Conservation (phyloP, 2,888 invertebrate species). For the Athetis lepigone region DNA sequence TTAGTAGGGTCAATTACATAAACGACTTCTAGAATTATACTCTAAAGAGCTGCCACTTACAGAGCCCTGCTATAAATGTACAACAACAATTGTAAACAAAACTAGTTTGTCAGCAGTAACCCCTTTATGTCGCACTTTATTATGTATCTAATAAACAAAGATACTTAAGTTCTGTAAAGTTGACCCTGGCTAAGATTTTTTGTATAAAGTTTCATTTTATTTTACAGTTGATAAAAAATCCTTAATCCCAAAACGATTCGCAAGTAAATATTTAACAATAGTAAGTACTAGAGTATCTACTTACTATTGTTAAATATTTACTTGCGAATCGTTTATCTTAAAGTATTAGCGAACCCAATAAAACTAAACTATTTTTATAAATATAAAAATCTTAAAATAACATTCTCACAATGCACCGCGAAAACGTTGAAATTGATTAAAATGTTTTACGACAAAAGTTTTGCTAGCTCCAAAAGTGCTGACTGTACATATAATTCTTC, state of each 20-base stretch:
- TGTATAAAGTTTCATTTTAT: not conserved
- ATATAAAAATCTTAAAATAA: constrained; percentile 11
- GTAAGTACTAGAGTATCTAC: not conserved
- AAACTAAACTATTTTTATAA: not conserved
- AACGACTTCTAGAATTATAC: constrained; percentile 61
- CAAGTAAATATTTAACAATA: not conserved
- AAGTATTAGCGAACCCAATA: not conserved
- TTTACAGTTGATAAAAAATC: not conserved
- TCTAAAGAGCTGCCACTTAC: constrained; percentile 67
- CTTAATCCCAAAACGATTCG: not conserved
- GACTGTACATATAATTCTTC: constrained; percentile 56
- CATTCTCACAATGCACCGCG: constrained; percentile 30
- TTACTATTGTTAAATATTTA: not conserved
- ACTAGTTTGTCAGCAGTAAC: constrained; percentile 59
- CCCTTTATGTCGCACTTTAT: constrained; percentile 50
- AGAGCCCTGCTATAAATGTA: constrained; percentile 61
- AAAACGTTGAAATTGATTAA: constrained; percentile 46
- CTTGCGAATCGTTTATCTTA: too few species aligned
- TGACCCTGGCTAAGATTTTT: not conserved
- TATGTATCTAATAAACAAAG: constrained; percentile 54
- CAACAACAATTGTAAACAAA: constrained; percentile 67
- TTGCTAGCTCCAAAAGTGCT: constrained; percentile 38
- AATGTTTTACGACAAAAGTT: constrained; percentile 48
- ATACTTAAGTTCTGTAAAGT: constrained; percentile 22
- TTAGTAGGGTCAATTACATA: constrained; percentile 63